These are phyloP conservation scores for Sinohyriopsis cumingii DNA, from an alignment of 2,888 invertebrate species.

Conservation along the genomic window DNA sequence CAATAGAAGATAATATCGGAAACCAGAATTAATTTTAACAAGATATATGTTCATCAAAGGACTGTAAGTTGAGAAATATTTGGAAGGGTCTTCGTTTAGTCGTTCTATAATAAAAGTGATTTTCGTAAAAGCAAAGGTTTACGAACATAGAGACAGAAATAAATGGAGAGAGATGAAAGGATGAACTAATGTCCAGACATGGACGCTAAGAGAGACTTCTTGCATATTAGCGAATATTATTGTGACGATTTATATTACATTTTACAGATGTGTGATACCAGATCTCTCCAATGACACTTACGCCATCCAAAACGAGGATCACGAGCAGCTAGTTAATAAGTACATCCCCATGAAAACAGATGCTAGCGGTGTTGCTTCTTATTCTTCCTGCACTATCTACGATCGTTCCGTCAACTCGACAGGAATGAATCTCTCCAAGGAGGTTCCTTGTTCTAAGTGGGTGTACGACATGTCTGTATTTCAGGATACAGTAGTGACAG, in stretches of 20 bases:
- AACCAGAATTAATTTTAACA: no score
- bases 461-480: constrained; percentile 25
- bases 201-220: no score
- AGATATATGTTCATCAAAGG: no score
- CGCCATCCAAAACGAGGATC: constrained; percentile 9
- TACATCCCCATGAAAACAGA: constrained; percentile 8
- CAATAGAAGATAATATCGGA: no score
- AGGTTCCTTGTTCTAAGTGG: constrained; percentile 19
- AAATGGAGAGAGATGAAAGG: no score
- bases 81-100: no score
- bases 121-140: no score
- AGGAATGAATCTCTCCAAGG: background rate
- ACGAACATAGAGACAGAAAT: no score
- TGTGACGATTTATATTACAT: background rate
- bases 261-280: constrained; percentile 16
- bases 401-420: background rate
- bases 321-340: constrained; percentile 8
- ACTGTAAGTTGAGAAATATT: no score
- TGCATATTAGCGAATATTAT: background rate
- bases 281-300: constrained; percentile 14
- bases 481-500: constrained; percentile 19
- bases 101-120: no score
- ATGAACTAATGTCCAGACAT: no score
- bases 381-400: constrained; percentile 4
- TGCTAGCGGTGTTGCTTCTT: background rate